Base-by-base conservation (phyloP, 2,797 vertebrate species). In the Cirrhinus molitorella region DNA sequence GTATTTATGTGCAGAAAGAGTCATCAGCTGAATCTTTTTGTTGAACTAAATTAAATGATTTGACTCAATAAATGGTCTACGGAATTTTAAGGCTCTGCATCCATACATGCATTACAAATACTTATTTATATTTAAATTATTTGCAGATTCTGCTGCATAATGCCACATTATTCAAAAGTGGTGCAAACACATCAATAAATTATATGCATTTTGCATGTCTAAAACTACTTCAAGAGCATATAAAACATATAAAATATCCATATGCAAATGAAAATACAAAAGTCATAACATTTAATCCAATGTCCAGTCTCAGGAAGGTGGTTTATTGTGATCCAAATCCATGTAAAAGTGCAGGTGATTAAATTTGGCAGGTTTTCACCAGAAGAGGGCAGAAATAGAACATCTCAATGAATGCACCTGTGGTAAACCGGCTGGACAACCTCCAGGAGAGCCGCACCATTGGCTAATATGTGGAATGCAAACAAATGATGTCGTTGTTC, bases 401-500 rank as follows among this genome's bases (percentile, higher is more conserved):
- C 9, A 66, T 12, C 28, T 31, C 5, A n/a, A 14, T 43, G 0
- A 53, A 16, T 21, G 40, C 9, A 25, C 19, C 28, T 16, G 59
- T 6, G 47, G 12, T 57, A 49, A 71, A 83, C 74, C 28, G 0
- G 63, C 40, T 37, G 65, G 40, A 25, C 53, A 19, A 19, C 19
- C 6, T 73, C 12, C 5, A 14, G 34, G 7, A 25, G 70, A 37
- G 40, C 25, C 23, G n/a, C 49, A 11, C 66, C 65, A 80, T 80
- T 57, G 17, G 23, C 51, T 57, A 43, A 43, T 43, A 78, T 72
- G 65, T 43, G 28, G 13, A 80, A 57, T 65, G 65, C 76, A 89
- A 89, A 87, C 59, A 87, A 61, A 79, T 77, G 83, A 89, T n/a
- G 19, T 47, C 55, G 28, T 17, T 55, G 40, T 90, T 94, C 94